Base-by-base conservation (phyloP, 2,888 invertebrate species). In the Punctoribates punctum region DNA sequence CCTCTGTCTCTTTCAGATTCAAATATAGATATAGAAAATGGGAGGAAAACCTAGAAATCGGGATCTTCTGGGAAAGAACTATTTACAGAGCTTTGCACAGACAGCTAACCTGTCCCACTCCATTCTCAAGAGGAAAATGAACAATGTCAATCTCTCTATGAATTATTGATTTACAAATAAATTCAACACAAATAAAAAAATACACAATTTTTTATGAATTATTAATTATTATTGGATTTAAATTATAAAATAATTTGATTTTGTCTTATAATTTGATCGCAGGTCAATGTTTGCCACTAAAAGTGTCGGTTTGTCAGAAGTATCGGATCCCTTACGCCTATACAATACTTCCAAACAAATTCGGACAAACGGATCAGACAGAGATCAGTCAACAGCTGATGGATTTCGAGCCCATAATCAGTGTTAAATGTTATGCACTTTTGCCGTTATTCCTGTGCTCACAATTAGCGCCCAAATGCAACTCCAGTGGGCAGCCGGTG, bases 381-480 rank as follows among this genome's bases (percentile, higher is more conserved):
- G 78, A 77, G 51, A 78, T 79, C n/a, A 79, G 77, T 25, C 78
- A 79, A 17, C 77, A 78, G 23, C 72, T 80, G 11, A 76, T 72
- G 8, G 77, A 79, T 11, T 80, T 77, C 73, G 79, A 80, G 38
- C 78, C 79, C 11, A 75, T 80, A 25, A 74, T 80, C 46, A 79
- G 79, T 57, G 79, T 81, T 72, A 80, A 81, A 75, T 81, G 81
- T 70, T 81, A 80, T 60, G 65, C 78, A 20, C 76, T 81, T 62
- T 74, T 81, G 51, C 80, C 81, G 2, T 54, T 81, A 29, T 80
- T 80, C 73, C 77, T 81, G 9, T 81, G 81, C 77, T 77, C 81
- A 29, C 65, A 80, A 13, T 79, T 78, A 48, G 81, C 79, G 1
- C 80, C 81, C 15, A 79, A 79, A 74, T 77, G 74, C 29, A 77